phyloP scores from a whole-genome alignment of 2,797 vertebrate species.

The Phataginus tetradactyla region DNA sequence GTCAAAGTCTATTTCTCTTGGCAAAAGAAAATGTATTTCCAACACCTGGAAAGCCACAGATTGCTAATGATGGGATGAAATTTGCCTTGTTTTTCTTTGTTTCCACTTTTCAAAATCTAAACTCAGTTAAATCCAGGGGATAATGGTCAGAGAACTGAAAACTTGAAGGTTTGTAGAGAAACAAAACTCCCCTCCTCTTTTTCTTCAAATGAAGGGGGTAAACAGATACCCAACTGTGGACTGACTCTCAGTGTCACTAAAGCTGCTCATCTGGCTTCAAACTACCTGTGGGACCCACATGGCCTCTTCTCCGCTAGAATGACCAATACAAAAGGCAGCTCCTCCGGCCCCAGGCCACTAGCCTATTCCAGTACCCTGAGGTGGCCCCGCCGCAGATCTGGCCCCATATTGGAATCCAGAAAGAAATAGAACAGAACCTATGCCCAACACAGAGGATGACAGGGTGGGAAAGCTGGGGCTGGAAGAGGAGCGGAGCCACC shows the following conservation, averaged over 20 bases:
- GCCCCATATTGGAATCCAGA: no score
- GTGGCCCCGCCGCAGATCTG: no score
- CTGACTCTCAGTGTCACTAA: neutral
- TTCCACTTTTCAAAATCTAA: slow-evolving; percentile 17
- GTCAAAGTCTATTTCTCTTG: neutral
- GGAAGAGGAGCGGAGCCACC: neutral
- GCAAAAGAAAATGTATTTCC: neutral
- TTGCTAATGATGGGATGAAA: neutral
- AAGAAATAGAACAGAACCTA: neutral
- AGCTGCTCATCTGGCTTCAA: neutral
- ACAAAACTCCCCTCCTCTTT: neutral
- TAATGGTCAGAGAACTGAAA: neutral
- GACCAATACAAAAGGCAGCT: neutral
- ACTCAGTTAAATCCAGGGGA: neutral
- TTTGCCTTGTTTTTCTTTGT: neutral
- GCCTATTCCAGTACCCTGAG: neutral
- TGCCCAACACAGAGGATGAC: neutral
- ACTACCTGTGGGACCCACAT: fast-evolving
- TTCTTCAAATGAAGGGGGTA: neutral
- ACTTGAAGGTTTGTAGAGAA: neutral
- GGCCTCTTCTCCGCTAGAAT: neutral
- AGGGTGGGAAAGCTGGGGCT: neutral
- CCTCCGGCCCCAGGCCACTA: neutral
- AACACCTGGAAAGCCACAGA: neutral
- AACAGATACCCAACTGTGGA: neutral